These are phyloP conservation scores for Pimpla rufipes DNA, from an alignment of 2,888 invertebrate species.

Conservation along the genomic window DNA sequence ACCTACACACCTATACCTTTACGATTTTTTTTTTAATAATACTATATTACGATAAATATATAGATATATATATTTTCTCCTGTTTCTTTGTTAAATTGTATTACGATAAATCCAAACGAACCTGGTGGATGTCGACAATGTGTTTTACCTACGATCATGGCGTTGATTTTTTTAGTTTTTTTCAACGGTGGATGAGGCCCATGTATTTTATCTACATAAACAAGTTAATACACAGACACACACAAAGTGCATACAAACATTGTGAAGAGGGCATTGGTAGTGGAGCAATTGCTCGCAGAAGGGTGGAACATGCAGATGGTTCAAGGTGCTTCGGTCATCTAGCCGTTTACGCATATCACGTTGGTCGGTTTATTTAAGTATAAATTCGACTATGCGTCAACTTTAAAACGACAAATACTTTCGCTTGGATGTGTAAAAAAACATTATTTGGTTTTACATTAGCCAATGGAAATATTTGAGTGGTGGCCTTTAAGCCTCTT, in stretches of 20 bases:
- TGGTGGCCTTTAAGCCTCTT: too few relatives aligned
- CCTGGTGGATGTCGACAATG: conserved; percentile 7
- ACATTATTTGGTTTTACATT: not conserved
- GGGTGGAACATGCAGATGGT: not conserved
- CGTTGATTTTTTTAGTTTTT: conserved; percentile 24
- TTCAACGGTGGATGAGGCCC: conserved; percentile 36
- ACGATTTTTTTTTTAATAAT: conserved; percentile 74
- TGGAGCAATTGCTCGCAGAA: not conserved
- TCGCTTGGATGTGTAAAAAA: not conserved
- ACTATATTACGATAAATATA: conserved; percentile 49
- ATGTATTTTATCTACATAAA: conserved; percentile 22
- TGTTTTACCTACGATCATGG: conserved; percentile 20
- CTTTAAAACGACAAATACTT: not conserved
- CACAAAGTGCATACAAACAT: not conserved
- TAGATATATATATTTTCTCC: conserved; percentile 40
- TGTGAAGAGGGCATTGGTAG: not conserved
- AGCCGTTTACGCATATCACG: not conserved
- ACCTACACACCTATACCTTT: conserved; percentile 83
- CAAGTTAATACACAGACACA: conserved; percentile 31
- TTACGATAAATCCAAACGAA: conserved; percentile 32
- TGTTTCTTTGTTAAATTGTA: conserved; percentile 30
- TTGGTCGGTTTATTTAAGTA: not conserved
- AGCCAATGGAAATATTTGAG: too few relatives aligned
- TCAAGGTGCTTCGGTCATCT: not conserved
- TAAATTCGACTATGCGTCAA: not conserved